Evolutionary conservation across 2,888 invertebrate species (phyloP).

Genomic region (Coleophora flavipennella): DNA sequence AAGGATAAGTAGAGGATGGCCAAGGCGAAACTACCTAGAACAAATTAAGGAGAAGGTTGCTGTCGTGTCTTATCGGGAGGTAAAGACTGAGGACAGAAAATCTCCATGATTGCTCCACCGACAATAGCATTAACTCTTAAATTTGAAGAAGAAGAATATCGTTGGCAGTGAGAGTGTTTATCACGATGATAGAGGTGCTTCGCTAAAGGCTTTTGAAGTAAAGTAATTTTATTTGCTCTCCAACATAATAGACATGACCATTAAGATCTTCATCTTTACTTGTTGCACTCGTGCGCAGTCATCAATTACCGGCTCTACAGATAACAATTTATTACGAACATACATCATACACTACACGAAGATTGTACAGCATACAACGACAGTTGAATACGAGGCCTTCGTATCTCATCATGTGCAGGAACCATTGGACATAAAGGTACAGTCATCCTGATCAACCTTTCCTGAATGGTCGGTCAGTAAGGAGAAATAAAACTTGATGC

Average conservation of each 20-base stretch:
- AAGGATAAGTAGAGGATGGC: too few relatives aligned
- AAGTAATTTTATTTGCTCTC: too few relatives aligned
- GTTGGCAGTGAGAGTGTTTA: too few relatives aligned
- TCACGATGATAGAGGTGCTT: too few relatives aligned
- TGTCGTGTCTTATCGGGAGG: too few relatives aligned
- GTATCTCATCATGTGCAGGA: constrained; percentile 14
- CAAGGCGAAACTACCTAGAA: too few relatives aligned
- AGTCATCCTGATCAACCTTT: constrained; percentile 10
- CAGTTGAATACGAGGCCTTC: constrained; percentile 19
- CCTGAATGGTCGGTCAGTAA: constrained; percentile 11
- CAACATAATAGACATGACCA: not conserved
- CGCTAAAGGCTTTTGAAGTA: too few relatives aligned
- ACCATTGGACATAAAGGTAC: constrained; percentile 16
- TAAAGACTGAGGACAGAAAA: too few relatives aligned
- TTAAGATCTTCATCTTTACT: not conserved
- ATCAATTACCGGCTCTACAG: constrained; percentile 1
- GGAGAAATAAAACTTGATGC: constrained; percentile 17
- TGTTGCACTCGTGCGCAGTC: not conserved
- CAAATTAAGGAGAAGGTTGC: too few relatives aligned
- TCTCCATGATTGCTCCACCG: too few relatives aligned
- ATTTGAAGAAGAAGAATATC: too few relatives aligned
- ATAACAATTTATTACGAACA: constrained; percentile 5
- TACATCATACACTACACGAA: constrained; percentile 4
- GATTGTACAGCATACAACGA: constrained; percentile 11
- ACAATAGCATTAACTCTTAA: too few relatives aligned